These are phyloP conservation scores for Drosophila histrio DNA, from an alignment of 2,888 invertebrate genomes.

Conservation along the genomic window DNA sequence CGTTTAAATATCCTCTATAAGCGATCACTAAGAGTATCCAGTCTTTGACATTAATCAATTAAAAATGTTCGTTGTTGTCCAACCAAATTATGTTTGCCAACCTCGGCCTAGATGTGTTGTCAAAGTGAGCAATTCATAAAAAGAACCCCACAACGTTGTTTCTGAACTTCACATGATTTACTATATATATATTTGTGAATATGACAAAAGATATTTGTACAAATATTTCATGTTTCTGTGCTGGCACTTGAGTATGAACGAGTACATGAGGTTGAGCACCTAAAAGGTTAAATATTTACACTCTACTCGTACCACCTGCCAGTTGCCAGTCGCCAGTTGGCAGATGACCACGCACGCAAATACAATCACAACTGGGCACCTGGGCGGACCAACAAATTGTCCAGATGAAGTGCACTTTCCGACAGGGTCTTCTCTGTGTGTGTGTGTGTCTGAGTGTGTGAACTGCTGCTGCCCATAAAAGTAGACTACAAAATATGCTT, in stretches of 20 bases:
- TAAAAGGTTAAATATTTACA: constrained; percentile 16
- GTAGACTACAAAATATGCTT: constrained; percentile 76
- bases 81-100: background rate
- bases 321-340: background rate
- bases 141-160: background rate
- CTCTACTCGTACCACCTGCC: background rate
- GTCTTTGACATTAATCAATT: no score
- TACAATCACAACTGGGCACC: constrained; percentile 11
- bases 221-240: background rate
- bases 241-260: constrained; percentile 3
- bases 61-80: no score
- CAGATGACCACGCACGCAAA: constrained; percentile 5
- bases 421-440: background rate
- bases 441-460: background rate
- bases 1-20: no score
- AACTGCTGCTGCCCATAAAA: constrained; percentile 56
- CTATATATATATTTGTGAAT: background rate
- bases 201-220: background rate
- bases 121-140: background rate
- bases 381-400: constrained; percentile 57
- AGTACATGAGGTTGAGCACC: constrained; percentile 6
- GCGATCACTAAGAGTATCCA: no score
- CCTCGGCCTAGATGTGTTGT: background rate
- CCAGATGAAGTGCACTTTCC: constrained; percentile 69
- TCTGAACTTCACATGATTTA: background rate